These are phyloP conservation scores for Anthoscopus minutus DNA, from an alignment of 2,113 vertebrate species.

Conservation along the genomic window DNA sequence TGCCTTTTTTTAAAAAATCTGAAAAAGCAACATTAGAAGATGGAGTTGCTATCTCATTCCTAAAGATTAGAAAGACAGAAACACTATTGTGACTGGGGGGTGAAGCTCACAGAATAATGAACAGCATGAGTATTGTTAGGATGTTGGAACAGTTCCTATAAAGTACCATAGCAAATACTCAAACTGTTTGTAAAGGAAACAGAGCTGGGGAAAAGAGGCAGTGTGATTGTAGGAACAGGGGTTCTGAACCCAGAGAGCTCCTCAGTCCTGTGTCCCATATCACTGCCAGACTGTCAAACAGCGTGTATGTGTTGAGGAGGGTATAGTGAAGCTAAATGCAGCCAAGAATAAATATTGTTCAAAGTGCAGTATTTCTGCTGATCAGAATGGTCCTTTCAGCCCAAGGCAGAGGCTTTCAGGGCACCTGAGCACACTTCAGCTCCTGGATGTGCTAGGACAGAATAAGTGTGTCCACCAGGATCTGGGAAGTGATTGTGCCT, in stretches of 20 bases:
- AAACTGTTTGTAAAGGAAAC: not conserved
- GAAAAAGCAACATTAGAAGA: not conserved
- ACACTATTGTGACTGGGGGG: not conserved
- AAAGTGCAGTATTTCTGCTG: not conserved
- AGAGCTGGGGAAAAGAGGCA: not conserved
- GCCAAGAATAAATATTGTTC: not conserved
- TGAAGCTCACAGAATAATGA: not conserved
- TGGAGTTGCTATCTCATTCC: not conserved
- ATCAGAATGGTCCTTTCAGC: not conserved
- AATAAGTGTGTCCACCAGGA: not conserved
- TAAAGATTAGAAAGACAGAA: not conserved
- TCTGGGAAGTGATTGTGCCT: not conserved
- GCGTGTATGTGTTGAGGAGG: fast-evolving
- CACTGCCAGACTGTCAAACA: not conserved
- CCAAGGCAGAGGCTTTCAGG: not conserved
- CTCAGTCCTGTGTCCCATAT: not conserved
- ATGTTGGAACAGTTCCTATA: not conserved
- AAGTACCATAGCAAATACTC: not conserved
- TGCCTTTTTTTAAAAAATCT: not conserved
- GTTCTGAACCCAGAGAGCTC: not conserved
- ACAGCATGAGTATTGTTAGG: not conserved
- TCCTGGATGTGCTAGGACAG: not conserved
- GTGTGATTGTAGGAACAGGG: not conserved
- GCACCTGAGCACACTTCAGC: not conserved
- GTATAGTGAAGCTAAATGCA: not conserved